Percentiles rank a stretch among this genome's conserved stretches.
Conservation (phyloP, 2,113 vertebrate species). For the Myrmecophaga tridactyla region DNA sequence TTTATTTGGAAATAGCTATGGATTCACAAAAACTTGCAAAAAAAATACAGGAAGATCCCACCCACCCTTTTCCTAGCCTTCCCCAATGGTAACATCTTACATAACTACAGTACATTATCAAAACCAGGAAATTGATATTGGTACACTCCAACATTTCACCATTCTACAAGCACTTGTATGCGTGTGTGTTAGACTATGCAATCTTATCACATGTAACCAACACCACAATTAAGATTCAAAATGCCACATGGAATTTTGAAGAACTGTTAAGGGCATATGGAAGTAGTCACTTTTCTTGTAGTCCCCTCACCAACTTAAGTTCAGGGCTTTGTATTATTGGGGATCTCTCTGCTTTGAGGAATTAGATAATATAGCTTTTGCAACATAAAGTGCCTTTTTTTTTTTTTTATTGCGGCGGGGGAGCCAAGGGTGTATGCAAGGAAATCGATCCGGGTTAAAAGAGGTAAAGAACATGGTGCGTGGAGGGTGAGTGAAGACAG, state of each 20-base stretch:
- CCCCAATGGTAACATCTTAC: not conserved
- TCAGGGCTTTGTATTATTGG: not conserved
- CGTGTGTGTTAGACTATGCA: not conserved
- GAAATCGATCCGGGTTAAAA: too few relatives aligned
- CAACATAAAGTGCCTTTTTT: not conserved
- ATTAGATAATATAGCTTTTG: not conserved
- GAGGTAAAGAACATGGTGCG: too few relatives aligned
- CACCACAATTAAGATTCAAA: not conserved
- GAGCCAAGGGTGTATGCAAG: too few relatives aligned
- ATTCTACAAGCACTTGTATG: not conserved
- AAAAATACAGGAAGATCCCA: not conserved
- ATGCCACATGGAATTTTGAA: not conserved
- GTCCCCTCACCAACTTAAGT: not conserved
- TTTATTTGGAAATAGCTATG: conserved; percentile 7
- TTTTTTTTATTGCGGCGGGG: too few relatives aligned
- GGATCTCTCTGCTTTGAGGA: not conserved
- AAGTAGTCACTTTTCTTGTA: not conserved
- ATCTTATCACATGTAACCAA: not conserved
- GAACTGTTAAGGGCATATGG: not conserved
- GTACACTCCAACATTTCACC: not conserved
- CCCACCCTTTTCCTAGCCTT: not conserved
- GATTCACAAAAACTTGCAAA: not conserved
- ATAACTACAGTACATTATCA: not conserved
- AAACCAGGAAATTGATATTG: not conserved
- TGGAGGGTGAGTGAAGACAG: too few relatives aligned